Conservation (phyloP, 2,888 invertebrate genomes). For the Alviniconcha strummeri region DNA sequence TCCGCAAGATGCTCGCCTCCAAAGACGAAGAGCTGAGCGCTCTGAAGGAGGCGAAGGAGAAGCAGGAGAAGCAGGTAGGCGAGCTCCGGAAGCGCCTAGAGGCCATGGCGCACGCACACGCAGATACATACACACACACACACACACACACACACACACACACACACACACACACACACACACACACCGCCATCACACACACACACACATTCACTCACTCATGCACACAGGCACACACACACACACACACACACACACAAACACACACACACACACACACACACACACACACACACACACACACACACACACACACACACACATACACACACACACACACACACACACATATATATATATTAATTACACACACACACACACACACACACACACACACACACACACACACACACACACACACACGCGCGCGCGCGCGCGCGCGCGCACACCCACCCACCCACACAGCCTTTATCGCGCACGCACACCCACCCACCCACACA, state of each 20-base stretch:
- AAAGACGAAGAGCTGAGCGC: slow-evolving; percentile 39
- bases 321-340: not conserved
- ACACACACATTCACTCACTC: not conserved
- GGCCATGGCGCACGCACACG: not conserved
- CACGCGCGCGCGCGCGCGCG: too few relatives aligned
- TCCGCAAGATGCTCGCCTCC: slow-evolving; percentile 33
- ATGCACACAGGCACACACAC: not conserved
- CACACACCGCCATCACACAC: too few relatives aligned
- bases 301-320: not conserved
- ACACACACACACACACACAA: not conserved
- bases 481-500: not conserved
- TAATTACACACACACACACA: not conserved
- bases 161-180: too few relatives aligned
- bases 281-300: not conserved
- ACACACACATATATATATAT: not conserved
- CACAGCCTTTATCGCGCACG: not conserved
- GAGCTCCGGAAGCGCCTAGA: slow-evolving; percentile 27
- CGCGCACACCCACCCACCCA: too few relatives aligned
- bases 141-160: too few relatives aligned
- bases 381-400: not conserved
- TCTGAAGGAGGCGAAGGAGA: slow-evolving; percentile 30
- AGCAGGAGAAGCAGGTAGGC: slow-evolving; percentile 39
- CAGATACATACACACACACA: not conserved
- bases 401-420: not conserved
- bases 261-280: not conserved